These are phyloP conservation scores for Dinomys branickii DNA, from an alignment of 2,113 vertebrate genomes.

Conservation along the genomic window DNA sequence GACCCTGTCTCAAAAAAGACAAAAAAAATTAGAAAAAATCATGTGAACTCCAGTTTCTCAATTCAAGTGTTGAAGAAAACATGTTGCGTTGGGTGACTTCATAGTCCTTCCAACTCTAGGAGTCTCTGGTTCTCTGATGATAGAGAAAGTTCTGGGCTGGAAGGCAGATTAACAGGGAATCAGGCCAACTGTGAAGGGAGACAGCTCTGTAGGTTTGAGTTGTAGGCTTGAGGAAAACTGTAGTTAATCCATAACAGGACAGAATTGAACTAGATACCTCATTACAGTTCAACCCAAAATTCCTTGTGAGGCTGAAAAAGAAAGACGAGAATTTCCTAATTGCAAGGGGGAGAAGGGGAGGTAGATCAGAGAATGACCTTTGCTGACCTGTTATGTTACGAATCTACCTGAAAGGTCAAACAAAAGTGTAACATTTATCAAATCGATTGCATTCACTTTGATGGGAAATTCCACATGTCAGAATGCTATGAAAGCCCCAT, in stretches of 20 bases:
- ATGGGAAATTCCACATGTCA: conserved; percentile 40
- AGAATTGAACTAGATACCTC: neutral
- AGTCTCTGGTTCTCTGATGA: neutral
- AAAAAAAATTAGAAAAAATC: neutral
- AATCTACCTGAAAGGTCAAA: conserved; percentile 70
- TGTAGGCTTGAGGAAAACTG: neutral
- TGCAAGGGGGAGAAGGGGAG: neutral
- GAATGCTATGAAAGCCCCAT: neutral
- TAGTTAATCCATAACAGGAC: neutral
- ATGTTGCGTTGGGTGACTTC: neutral
- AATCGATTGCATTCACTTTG: conserved; percentile 48
- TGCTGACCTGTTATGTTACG: conserved; percentile 59
- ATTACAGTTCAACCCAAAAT: neutral
- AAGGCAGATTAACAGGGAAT: neutral
- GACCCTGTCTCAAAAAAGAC: too few relatives aligned
- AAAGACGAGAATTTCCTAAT: conserved; percentile 38
- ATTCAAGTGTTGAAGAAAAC: neutral
- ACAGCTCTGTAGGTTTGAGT: neutral
- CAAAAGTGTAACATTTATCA: conserved; percentile 59
- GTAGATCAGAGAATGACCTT: conserved; percentile 54
- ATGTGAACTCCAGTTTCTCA: neutral
- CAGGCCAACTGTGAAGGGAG: neutral
- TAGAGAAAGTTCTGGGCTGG: neutral
- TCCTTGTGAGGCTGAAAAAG: conserved; percentile 1
- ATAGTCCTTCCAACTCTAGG: neutral